Percentiles rank a stretch among this genome's conserved stretches.
These are phyloP conservation scores for Agrotis ipsilon DNA, from an alignment of 2,888 invertebrate species.

Conservation along the genomic window DNA sequence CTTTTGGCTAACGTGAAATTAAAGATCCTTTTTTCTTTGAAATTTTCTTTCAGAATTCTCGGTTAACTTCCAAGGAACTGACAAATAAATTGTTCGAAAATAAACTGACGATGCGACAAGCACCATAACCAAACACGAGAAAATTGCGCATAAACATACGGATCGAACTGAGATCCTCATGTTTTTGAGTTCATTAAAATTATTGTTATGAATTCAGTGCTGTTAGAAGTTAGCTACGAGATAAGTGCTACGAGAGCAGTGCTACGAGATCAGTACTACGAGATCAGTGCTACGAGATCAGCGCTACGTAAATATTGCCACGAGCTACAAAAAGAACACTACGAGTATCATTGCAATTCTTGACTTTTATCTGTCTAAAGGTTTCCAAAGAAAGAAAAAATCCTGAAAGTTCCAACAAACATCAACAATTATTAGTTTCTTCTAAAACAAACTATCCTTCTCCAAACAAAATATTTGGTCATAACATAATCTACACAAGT, in stretches of 20 bases:
- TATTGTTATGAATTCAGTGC: too few relatives aligned
- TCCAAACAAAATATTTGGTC: constrained; percentile 29
- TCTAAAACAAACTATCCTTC: constrained; percentile 24
- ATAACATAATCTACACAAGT: constrained; percentile 40
- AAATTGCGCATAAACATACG: too few relatives aligned
- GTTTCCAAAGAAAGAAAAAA: not conserved
- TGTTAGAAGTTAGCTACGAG: not conserved
- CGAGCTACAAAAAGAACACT: not conserved
- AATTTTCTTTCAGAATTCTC: not conserved
- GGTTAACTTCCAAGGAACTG: too few relatives aligned
- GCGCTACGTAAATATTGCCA: not conserved
- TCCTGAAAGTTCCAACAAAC: too few relatives aligned
- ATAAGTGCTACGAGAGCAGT: not conserved
- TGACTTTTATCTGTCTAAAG: too few relatives aligned
- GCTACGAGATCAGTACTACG: constrained; percentile 2
- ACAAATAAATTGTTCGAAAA: too few relatives aligned
- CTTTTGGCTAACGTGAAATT: not conserved
- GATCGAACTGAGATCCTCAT: too few relatives aligned
- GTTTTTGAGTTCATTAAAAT: too few relatives aligned
- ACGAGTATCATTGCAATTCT: not conserved
- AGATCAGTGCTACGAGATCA: not conserved
- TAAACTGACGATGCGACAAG: too few relatives aligned
- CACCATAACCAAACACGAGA: too few relatives aligned
- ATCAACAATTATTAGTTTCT: not conserved
- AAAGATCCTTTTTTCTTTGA: not conserved